These are phyloP conservation scores for Philereme transversata DNA, from an alignment of 2,888 invertebrate species.

Conservation along the genomic window DNA sequence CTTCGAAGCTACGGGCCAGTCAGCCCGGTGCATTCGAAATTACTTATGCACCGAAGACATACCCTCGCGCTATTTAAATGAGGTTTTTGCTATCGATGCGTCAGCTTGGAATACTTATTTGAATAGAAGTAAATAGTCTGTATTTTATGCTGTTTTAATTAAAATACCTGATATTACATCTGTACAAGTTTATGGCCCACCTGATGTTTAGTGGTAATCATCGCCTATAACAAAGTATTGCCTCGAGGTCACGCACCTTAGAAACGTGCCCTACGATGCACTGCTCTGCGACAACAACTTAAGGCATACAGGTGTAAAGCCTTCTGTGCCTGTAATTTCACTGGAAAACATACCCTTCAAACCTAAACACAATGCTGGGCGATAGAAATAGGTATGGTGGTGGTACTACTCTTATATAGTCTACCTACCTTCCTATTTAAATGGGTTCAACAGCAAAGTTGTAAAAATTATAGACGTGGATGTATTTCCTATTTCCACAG, in stretches of 20 bases:
- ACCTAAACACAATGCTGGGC: not conserved
- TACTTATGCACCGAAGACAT: slow-evolving; percentile 57
- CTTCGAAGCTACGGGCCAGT: slow-evolving; percentile 37
- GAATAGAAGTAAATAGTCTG: slow-evolving; percentile 32
- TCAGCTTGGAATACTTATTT: slow-evolving; percentile 40
- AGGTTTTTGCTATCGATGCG: slow-evolving; percentile 58
- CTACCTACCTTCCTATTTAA: too few relatives aligned
- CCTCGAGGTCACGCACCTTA: too few relatives aligned
- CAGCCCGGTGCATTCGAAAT: slow-evolving; percentile 48
- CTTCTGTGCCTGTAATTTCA: too few relatives aligned
- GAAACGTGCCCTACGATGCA: too few relatives aligned
- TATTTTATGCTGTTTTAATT: slow-evolving; percentile 14
- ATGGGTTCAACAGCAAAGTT: not conserved
- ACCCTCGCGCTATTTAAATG: slow-evolving; percentile 63
- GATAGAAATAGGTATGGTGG: not conserved
- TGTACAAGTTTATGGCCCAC: slow-evolving; percentile 1
- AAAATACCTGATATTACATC: slow-evolving; percentile 21
- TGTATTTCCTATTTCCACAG: slow-evolving; percentile 12
- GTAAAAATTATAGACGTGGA: not conserved
- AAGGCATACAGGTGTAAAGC: too few relatives aligned
- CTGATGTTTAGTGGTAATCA: too few relatives aligned
- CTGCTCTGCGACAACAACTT: too few relatives aligned
- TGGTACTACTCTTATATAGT: too few relatives aligned
- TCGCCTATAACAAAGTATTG: too few relatives aligned
- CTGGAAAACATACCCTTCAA: too few relatives aligned